Percentiles rank a stretch among this genome's conserved stretches.
These are phyloP conservation scores for Caenorhabditis parvicauda DNA, from an alignment of 2,888 invertebrate species.

Conservation along the genomic window DNA sequence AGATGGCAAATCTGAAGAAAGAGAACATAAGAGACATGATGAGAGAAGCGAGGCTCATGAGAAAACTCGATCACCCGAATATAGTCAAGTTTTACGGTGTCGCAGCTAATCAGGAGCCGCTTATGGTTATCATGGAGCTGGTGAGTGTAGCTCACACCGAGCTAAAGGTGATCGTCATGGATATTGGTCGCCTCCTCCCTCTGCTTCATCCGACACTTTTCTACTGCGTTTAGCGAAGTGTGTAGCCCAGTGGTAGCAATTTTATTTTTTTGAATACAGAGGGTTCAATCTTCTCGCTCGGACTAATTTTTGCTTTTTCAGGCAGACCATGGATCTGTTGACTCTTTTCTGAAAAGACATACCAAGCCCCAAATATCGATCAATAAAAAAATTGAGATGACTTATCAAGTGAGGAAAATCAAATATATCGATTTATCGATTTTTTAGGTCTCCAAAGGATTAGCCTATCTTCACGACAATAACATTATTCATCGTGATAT, in stretches of 20 bases:
- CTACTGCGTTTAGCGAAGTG: too few species aligned
- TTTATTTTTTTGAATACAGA: too few species aligned
- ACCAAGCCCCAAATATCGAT: constrained; percentile 8
- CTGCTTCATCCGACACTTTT: too few species aligned
- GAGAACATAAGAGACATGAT: constrained; percentile 50
- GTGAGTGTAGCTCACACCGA: constrained; percentile 4
- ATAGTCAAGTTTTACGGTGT: constrained; percentile 45
- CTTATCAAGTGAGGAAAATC: constrained; percentile 10
- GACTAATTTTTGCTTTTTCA: neutral
- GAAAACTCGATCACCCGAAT: constrained; percentile 43
- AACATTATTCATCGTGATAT: constrained; percentile 31
- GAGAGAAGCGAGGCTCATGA: constrained; percentile 48
- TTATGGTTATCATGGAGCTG: constrained; percentile 53
- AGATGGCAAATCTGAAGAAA: constrained; percentile 40
- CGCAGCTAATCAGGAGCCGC: constrained; percentile 41
- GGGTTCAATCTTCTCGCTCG: neutral
- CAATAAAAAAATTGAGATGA: constrained; percentile 38
- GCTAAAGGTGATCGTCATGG: too few species aligned
- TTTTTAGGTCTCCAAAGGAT: constrained; percentile 39
- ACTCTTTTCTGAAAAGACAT: constrained; percentile 43
- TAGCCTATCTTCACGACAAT: constrained; percentile 40
- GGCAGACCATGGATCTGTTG: constrained; percentile 38
- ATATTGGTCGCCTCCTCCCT: too few species aligned
- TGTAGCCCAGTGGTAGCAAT: too few species aligned
- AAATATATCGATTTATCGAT: neutral